Evolutionary conservation across 64 coral and sea anemone genomes (phyloP).

Genomic region (Dendronephthya gigantea): DNA sequence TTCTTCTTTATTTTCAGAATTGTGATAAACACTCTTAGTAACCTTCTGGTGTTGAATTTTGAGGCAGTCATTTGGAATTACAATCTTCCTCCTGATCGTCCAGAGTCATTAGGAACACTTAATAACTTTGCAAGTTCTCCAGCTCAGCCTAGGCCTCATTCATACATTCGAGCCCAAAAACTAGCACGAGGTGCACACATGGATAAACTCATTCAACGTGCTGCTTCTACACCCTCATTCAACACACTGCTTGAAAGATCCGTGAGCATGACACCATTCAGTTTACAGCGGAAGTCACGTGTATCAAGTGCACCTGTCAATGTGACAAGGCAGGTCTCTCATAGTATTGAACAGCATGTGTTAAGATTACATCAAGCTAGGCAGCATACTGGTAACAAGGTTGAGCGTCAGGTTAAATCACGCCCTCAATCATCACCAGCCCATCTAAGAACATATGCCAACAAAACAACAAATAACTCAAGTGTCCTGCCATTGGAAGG

Average conservation of each 20-base stretch:
- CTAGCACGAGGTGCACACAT: slow-evolving; percentile 63
- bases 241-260: not conserved
- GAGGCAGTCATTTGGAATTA: slow-evolving; percentile 76
- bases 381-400: not conserved
- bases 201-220: slow-evolving; percentile 10
- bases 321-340: slow-evolving; percentile 42
- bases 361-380: slow-evolving; percentile 44
- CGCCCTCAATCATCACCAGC: slow-evolving; percentile 82
- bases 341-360: slow-evolving; percentile 70
- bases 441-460: not conserved
- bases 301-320: slow-evolving; percentile 71
- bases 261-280: slow-evolving; percentile 32
- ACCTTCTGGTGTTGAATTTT: slow-evolving; percentile 90
- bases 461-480: not conserved
- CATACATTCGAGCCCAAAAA: slow-evolving; percentile 80
- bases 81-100: slow-evolving; percentile 60
- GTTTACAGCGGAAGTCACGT: not conserved
- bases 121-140: slow-evolving; percentile 56
- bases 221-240: not conserved
- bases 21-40: slow-evolving; percentile 84
- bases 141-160: slow-evolving; percentile 46
- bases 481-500: slow-evolving; percentile 20
- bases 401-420: not conserved
- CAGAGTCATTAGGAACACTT: slow-evolving; percentile 52
- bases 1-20: slow-evolving; percentile 37